Percentiles rank a stretch among this genome's conserved stretches.
phyloP scores from a whole-genome alignment of 2,888 invertebrate species.

The Philonicus albiceps region DNA sequence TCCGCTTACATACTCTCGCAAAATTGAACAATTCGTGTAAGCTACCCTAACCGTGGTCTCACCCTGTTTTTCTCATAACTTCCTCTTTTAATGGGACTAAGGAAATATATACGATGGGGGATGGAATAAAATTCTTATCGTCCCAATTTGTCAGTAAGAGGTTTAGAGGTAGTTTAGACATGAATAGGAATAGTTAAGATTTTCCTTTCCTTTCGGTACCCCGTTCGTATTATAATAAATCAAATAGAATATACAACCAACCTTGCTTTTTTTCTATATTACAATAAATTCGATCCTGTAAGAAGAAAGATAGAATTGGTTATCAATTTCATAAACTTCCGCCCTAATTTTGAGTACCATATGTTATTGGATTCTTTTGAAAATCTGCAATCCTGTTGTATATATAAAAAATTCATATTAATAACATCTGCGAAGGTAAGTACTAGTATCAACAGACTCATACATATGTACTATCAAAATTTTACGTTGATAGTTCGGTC shows the following conservation, averaged over 20 bases:
- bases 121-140: constrained; percentile 14
- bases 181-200: neutral
- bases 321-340: neutral
- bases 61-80: constrained; percentile 20
- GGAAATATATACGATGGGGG: neutral
- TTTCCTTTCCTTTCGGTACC: neutral
- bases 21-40: constrained; percentile 27
- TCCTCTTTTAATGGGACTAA: constrained; percentile 18
- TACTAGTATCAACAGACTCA: too few relatives aligned
- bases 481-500: too few relatives aligned
- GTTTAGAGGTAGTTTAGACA: constrained; percentile 37
- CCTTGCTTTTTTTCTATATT: neutral
- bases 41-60: neutral
- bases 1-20: constrained; percentile 23
- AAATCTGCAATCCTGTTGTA: too few relatives aligned
- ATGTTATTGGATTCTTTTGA: too few relatives aligned
- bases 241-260: neutral
- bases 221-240: neutral
- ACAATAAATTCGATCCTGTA: neutral
- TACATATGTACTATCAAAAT: too few relatives aligned
- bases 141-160: constrained; percentile 30
- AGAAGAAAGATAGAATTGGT: neutral
- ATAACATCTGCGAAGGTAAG: too few relatives aligned
- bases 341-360: neutral
- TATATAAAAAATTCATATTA: too few relatives aligned